Conservation (phyloP, 2,797 vertebrate genomes). For the Dipus sagitta region DNA sequence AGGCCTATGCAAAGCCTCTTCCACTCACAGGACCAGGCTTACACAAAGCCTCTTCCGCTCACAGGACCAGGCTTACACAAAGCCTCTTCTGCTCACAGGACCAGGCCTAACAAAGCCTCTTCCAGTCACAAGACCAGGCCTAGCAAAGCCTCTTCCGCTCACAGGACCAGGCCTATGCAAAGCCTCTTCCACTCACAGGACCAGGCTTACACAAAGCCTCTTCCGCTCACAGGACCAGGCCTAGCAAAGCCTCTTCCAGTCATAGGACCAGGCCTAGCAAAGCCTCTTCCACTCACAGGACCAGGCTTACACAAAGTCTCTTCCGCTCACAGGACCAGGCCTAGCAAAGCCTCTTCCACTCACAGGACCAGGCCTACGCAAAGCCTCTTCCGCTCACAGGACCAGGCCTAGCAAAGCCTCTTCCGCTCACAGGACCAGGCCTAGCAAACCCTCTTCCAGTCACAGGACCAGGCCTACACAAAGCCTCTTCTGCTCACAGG, state of each 20-base stretch:
- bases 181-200: not conserved
- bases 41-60: too few relatives aligned
- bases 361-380: too few relatives aligned
- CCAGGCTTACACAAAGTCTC: too few relatives aligned
- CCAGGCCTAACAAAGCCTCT: not conserved
- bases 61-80: not conserved
- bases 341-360: not conserved
- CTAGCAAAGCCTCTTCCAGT: not conserved
- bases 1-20: not conserved
- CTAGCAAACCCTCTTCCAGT: not conserved
- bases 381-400: not conserved
- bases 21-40: not conserved
- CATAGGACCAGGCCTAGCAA: too few relatives aligned
- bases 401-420: too few relatives aligned
- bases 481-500: not conserved
- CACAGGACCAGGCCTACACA: too few relatives aligned
- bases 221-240: not conserved
- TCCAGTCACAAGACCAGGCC: not conserved
- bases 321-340: not conserved
- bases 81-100: too few relatives aligned
- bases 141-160: too few relatives aligned
- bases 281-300: not conserved
- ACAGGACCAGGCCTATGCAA: too few relatives aligned
- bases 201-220: too few relatives aligned
- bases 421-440: not conserved